Conservation (phyloP, 2,797 vertebrate species). For the Cossypha niveicapilla region DNA sequence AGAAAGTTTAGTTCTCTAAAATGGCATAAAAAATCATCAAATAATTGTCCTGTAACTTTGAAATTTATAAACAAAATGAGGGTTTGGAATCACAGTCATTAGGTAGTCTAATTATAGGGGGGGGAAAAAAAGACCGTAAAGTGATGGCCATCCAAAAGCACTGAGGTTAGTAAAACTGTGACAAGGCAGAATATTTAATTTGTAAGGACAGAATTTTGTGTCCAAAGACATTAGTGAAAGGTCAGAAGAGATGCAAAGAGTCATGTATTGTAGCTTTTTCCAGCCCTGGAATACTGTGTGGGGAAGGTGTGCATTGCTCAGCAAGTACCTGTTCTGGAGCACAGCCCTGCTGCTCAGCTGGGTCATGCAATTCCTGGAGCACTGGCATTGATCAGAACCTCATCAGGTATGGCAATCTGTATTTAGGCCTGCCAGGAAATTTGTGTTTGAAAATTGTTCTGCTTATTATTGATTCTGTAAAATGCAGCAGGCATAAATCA, state of each 20-base stretch:
- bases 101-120: background rate
- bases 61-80: background rate
- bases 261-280: background rate
- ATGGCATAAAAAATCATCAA: background rate
- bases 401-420: background rate
- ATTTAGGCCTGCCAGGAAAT: background rate
- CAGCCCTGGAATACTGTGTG: background rate
- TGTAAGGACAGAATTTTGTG: background rate
- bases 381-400: accelerated
- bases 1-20: background rate
- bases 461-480: background rate
- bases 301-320: accelerated
- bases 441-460: background rate
- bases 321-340: background rate
- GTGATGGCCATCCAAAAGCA: background rate
- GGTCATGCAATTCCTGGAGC: background rate
- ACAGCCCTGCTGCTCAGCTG: background rate
- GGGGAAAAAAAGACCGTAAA: background rate
- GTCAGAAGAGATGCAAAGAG: background rate
- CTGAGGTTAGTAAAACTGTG: background rate
- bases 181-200: background rate
- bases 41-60: background rate
- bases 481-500: background rate
- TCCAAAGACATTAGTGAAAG: background rate
- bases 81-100: background rate